Evolutionary conservation across 2,797 vertebrate genomes (phyloP).

Genomic region (Propithecus perrieri): DNA sequence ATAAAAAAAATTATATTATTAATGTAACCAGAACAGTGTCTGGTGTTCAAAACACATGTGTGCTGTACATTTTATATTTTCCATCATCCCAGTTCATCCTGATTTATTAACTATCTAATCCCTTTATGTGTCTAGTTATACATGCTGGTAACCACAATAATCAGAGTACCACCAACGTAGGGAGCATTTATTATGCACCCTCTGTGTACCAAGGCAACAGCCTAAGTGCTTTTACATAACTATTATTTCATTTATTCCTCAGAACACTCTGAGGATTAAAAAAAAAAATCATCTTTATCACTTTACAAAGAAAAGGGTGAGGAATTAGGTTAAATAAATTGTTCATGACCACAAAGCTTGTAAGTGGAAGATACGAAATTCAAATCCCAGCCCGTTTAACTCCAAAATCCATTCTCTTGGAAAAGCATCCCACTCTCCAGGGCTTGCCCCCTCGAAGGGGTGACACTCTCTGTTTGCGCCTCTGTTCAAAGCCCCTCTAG

Average conservation of each 20-base stretch:
- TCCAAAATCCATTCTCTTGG: background rate
- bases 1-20: background rate
- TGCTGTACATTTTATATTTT: background rate
- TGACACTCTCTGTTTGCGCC: background rate
- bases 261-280: background rate
- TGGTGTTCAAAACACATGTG: background rate
- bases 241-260: background rate
- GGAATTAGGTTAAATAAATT: background rate
- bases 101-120: background rate
- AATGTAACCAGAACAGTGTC: background rate
- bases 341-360: background rate
- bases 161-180: background rate
- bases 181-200: background rate
- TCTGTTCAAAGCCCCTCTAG: background rate
- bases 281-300: background rate
- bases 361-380: background rate
- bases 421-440: background rate
- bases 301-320: background rate
- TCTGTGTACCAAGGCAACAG: background rate
- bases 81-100: background rate
- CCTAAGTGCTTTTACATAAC: background rate
- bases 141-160: background rate
- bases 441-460: background rate
- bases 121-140: background rate
- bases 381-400: background rate